Percentiles rank a stretch among this genome's conserved stretches.
Conservation (phyloP, 1,140 invertebrate genomes). For the Diuraphis noxia region DNA sequence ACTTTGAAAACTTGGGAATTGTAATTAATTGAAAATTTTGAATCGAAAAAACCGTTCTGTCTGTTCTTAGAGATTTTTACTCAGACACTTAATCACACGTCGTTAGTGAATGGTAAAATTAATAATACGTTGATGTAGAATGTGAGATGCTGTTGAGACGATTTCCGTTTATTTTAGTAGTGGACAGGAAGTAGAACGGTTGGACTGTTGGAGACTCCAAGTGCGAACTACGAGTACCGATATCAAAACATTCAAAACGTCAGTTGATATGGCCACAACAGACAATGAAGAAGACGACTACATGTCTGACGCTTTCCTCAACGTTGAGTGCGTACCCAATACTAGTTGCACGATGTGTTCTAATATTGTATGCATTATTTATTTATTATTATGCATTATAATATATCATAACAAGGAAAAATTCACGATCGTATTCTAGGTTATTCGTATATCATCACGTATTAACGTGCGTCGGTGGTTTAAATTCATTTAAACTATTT, state of each 20-base stretch:
- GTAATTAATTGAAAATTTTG: too few species aligned
- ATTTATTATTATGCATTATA: too few species aligned
- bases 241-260: background rate
- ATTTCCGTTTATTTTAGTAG: background rate
- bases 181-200: background rate
- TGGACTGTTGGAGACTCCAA: too few species aligned
- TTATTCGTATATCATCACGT: too few species aligned
- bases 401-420: constrained; percentile 3
- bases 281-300: constrained; percentile 71
- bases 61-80: too few species aligned
- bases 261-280: constrained; percentile 59
- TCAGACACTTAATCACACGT: too few species aligned
- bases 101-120: too few species aligned
- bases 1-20: too few species aligned
- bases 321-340: constrained; percentile 60
- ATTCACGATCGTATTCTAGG: too few species aligned
- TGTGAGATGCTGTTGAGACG: background rate
- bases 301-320: constrained; percentile 69
- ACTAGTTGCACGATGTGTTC: constrained; percentile 31
- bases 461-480: background rate
- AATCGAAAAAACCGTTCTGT: too few species aligned
- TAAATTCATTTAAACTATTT: background rate
- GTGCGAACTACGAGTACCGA: background rate
- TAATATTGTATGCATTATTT: constrained; percentile 54
- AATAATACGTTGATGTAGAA: too few species aligned